These are phyloP conservation scores for Nudaria mundana DNA, from an alignment of 2,888 invertebrate species.

Conservation along the genomic window DNA sequence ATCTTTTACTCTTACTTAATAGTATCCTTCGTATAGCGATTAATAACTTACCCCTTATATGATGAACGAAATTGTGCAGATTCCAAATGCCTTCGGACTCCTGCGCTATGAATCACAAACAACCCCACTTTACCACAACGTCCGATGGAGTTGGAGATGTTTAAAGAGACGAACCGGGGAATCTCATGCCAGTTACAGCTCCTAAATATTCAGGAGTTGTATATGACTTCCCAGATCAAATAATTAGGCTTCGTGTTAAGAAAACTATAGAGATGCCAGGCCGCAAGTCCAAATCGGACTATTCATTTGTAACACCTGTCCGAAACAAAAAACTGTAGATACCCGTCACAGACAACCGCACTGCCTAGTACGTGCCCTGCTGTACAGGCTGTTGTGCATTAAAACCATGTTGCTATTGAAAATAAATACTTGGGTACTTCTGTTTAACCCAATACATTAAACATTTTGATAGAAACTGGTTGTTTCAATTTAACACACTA, in stretches of 20 bases:
- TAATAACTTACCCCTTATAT: constrained; percentile 27
- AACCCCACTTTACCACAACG: constrained; percentile 66
- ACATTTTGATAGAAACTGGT: constrained; percentile 18
- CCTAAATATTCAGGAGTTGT: constrained; percentile 61
- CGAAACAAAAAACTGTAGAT: constrained; percentile 44
- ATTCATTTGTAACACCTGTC: constrained; percentile 65
- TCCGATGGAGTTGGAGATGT: constrained; percentile 68
- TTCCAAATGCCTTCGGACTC: constrained; percentile 70
- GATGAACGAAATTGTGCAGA: constrained; percentile 64
- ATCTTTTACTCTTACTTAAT: background rate
- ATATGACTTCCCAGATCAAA: constrained; percentile 61
- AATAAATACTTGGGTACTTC: constrained; percentile 12
- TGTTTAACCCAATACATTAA: constrained; percentile 23
- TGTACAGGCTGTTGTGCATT: constrained; percentile 44
- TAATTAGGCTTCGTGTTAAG: constrained; percentile 66
- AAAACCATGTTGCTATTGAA: constrained; percentile 12
- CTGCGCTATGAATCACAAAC: constrained; percentile 64
- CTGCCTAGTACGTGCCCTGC: constrained; percentile 57
- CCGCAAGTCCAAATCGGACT: constrained; percentile 66
- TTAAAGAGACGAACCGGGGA: constrained; percentile 62
- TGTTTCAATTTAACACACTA: constrained; percentile 9
- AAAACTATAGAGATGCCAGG: constrained; percentile 66
- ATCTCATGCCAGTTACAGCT: constrained; percentile 47
- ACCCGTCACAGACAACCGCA: constrained; percentile 57
- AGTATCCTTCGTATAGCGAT: too few species aligned